These are phyloP conservation scores for Coturnix japonica DNA, from an alignment of 2,113 vertebrate species.

Conservation along the genomic window DNA sequence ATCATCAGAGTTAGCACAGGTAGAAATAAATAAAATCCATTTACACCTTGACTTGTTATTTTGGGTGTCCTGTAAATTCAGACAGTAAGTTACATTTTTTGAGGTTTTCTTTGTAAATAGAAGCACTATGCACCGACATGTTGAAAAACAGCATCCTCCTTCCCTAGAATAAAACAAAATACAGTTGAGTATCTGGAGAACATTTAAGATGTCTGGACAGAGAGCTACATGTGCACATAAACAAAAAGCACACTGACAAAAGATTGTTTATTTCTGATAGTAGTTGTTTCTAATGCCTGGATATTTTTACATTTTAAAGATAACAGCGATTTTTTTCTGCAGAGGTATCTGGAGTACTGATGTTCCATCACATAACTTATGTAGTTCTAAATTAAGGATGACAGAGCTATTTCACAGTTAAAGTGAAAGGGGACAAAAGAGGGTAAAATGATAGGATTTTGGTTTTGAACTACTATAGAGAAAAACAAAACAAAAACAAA, in stretches of 20 bases:
- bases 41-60: background rate
- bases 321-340: background rate
- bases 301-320: background rate
- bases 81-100: background rate
- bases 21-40: conserved; percentile 18
- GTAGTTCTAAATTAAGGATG: background rate
- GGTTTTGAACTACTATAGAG: background rate
- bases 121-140: background rate
- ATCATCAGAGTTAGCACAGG: background rate
- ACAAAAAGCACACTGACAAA: background rate
- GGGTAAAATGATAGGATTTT: background rate
- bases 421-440: background rate
- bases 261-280: background rate
- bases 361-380: background rate
- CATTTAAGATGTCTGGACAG: background rate
- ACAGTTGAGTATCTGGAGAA: background rate
- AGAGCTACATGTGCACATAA: background rate
- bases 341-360: background rate
- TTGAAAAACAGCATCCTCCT: background rate
- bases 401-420: background rate
- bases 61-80: background rate
- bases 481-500: background rate
- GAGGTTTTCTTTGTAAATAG: conserved; percentile 24
- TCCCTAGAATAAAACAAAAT: background rate
- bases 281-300: background rate